Conservation (phyloP, 2,797 vertebrate genomes). For the Acanthopagrus latus region DNA sequence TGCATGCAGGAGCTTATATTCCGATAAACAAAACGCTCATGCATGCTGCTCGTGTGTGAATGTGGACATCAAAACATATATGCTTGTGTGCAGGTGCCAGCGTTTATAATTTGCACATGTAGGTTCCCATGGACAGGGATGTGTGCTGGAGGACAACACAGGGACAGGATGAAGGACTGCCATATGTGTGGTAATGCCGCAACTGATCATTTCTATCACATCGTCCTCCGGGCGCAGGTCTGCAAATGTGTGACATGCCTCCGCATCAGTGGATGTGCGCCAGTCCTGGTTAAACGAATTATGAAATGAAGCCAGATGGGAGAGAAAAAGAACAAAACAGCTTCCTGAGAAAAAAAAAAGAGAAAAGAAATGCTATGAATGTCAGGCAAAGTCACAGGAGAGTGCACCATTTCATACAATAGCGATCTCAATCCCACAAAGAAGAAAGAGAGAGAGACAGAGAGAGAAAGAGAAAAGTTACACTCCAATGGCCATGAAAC, state of each 20-base stretch:
- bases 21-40: not conserved
- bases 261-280: conserved; percentile 51
- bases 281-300: conserved; percentile 64
- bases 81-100: not conserved
- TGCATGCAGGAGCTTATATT: not conserved
- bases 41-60: not conserved
- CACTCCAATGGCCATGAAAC: conserved; percentile 77
- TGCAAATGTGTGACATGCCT: conserved; percentile 62
- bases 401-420: conserved; percentile 68
- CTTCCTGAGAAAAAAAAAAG: conserved; percentile 36
- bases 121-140: conserved; percentile 3
- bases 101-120: conserved; percentile 42
- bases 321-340: conserved; percentile 60
- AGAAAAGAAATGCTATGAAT: conserved; percentile 42
- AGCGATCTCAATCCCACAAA: conserved; percentile 63
- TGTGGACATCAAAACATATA: conserved; percentile 16
- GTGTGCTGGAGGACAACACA: conserved; percentile 28
- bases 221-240: conserved; percentile 60
- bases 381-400: conserved; percentile 74
- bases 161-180: conserved; percentile 46
- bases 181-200: conserved; percentile 55
- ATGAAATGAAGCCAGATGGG: conserved; percentile 75
- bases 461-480: conserved; percentile 50
- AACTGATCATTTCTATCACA: conserved; percentile 60
- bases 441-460: conserved; percentile 45